These are phyloP conservation scores for Coecobrya sp. DNA, from an alignment of 2,888 invertebrate species.

Conservation along the genomic window DNA sequence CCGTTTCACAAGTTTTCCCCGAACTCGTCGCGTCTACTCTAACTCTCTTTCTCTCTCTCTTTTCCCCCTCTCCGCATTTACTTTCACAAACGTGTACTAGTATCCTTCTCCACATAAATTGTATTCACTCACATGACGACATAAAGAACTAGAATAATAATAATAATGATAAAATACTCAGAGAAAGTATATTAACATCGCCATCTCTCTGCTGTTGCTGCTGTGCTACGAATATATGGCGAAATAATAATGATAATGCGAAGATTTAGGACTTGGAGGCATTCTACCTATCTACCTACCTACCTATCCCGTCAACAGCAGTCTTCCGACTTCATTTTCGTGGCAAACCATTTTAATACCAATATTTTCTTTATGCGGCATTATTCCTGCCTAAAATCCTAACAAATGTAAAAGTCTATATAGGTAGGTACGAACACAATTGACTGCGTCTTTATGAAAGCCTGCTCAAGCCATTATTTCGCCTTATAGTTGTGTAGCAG, in stretches of 20 bases:
- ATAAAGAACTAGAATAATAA: constrained; percentile 18
- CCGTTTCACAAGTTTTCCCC: constrained; percentile 78
- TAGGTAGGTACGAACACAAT: background rate
- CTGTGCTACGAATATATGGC: background rate
- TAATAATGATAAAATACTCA: constrained; percentile 3
- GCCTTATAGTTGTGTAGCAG: background rate
- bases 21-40: constrained; percentile 3
- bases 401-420: background rate
- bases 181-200: constrained; percentile 1
- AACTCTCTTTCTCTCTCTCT: background rate
- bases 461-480: background rate
- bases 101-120: constrained; percentile 29
- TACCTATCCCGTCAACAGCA: background rate
- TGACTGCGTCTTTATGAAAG: background rate
- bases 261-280: constrained; percentile 68
- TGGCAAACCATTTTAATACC: constrained; percentile 2
- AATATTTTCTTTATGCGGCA: constrained; percentile 8
- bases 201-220: background rate
- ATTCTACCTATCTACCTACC: constrained; percentile 28
- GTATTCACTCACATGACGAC: constrained; percentile 37
- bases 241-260: constrained; percentile 50
- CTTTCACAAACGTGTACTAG: constrained; percentile 1
- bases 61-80: constrained; percentile 19
- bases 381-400: background rate
- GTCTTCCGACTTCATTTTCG: background rate